Evolutionary conservation across 2,113 vertebrate species (phyloP).

Genomic region (Naja naja): DNA sequence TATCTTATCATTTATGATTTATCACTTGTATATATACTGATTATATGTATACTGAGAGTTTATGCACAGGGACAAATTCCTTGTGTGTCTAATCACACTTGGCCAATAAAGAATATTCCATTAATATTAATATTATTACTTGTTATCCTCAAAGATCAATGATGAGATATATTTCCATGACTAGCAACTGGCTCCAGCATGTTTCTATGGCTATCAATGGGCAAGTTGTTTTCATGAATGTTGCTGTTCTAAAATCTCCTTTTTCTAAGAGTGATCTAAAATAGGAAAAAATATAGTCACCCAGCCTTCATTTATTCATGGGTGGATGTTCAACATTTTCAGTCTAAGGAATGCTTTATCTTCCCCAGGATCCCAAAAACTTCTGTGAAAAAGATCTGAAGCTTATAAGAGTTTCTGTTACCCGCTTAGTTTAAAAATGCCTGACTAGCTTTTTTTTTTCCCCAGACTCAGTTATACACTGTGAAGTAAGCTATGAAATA

Average conservation of each 20-base stretch:
- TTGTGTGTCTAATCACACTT: background rate
- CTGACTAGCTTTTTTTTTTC: background rate
- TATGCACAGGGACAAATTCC: background rate
- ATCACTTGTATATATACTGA: background rate
- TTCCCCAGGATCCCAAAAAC: constrained; percentile 17
- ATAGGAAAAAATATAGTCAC: background rate
- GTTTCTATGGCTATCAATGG: background rate
- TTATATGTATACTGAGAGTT: background rate
- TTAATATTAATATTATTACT: background rate
- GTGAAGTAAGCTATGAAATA: constrained; percentile 1
- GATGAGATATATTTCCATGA: background rate
- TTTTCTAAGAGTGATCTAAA: background rate
- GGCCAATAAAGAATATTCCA: background rate
- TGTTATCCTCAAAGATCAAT: background rate
- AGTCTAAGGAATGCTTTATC: background rate
- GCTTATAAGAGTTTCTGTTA: constrained; percentile 12
- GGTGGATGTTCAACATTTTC: background rate
- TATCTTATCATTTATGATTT: background rate
- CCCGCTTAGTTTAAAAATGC: constrained; percentile 22
- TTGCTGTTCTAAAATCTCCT: background rate
- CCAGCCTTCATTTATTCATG: background rate
- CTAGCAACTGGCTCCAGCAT: background rate
- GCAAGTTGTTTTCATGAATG: background rate
- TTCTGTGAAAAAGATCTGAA: background rate
- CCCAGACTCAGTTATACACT: constrained; percentile 11